A percentile compares a stretch with the other conserved stretches of the same genome.
Evolutionary conservation across 2,797 vertebrate genomes (phyloP).

Genomic region (Pampus argenteus): DNA sequence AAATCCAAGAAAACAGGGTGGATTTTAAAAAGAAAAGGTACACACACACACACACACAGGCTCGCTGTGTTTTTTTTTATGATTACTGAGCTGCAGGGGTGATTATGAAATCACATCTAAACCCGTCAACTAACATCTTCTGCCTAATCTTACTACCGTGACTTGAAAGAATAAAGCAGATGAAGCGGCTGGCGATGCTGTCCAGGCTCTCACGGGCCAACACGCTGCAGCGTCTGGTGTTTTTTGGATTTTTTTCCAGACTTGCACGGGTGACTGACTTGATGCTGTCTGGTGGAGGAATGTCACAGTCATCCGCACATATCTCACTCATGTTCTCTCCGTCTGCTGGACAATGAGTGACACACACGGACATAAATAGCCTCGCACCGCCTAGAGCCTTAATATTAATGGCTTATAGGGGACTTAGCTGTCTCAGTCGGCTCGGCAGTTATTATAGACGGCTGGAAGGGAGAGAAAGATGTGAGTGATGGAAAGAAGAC

Average conservation of each 20-base stretch:
- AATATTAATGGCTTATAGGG: constrained; percentile 77
- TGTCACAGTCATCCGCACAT: constrained; percentile 70
- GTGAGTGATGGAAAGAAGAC: constrained; percentile 67
- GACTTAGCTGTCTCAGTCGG: constrained; percentile 73
- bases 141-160: neutral
- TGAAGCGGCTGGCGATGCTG: constrained; percentile 32
- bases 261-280: constrained; percentile 54
- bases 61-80: constrained; percentile 23
- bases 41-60: too few species aligned
- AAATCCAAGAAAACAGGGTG: constrained; percentile 44
- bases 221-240: constrained; percentile 33
- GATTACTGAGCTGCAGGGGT: constrained; percentile 53
- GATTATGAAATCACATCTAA: constrained; percentile 49
- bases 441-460: constrained; percentile 69
- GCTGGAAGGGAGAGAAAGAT: constrained; percentile 34
- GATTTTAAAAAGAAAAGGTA: constrained; percentile 47
- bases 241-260: constrained; percentile 66
- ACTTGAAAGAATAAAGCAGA: constrained; percentile 43
- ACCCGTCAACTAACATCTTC: constrained; percentile 50
- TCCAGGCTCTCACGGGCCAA: constrained; percentile 16
- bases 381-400: constrained; percentile 61
- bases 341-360: constrained; percentile 73
- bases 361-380: constrained; percentile 76
- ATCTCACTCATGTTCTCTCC: constrained; percentile 69
- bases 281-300: constrained; percentile 63